Evolutionary conservation across 2,888 invertebrate genomes (phyloP).

Genomic region (Hecatera dysodea): DNA sequence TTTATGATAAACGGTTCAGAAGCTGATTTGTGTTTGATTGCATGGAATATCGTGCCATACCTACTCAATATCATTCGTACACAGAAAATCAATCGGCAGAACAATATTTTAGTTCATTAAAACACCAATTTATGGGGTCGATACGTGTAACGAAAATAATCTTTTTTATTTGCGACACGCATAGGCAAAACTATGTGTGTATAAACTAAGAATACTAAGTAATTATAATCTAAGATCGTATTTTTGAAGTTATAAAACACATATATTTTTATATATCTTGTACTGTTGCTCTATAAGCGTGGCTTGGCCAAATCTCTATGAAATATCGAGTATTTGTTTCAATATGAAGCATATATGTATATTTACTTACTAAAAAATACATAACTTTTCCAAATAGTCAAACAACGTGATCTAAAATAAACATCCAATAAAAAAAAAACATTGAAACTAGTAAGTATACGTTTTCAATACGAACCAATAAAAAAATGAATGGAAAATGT

Average conservation of each 20-base stretch:
- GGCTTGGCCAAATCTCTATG: not conserved
- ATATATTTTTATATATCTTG: not conserved
- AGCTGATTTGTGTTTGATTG: constrained; percentile 57
- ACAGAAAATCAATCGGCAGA: not conserved
- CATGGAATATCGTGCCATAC: not conserved
- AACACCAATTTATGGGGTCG: no score
- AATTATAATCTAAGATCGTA: not conserved
- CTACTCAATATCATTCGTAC: constrained; percentile 1
- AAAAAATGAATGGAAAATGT: no score
- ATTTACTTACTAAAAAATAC: not conserved
- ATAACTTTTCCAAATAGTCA: not conserved
- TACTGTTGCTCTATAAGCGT: not conserved
- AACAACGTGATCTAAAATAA: not conserved
- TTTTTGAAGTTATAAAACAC: not conserved
- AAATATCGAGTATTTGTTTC: not conserved
- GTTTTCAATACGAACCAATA: not conserved
- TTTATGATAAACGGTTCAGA: constrained; percentile 60
- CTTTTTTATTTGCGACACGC: no score
- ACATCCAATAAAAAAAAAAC: not conserved
- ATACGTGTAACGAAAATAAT: no score
- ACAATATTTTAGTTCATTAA: no score
- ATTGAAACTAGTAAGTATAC: not conserved
- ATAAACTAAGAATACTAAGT: no score
- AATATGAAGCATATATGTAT: not conserved
- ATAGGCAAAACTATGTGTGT: no score